Conservation (phyloP, 2,797 vertebrate species). For the Anableps anableps region DNA sequence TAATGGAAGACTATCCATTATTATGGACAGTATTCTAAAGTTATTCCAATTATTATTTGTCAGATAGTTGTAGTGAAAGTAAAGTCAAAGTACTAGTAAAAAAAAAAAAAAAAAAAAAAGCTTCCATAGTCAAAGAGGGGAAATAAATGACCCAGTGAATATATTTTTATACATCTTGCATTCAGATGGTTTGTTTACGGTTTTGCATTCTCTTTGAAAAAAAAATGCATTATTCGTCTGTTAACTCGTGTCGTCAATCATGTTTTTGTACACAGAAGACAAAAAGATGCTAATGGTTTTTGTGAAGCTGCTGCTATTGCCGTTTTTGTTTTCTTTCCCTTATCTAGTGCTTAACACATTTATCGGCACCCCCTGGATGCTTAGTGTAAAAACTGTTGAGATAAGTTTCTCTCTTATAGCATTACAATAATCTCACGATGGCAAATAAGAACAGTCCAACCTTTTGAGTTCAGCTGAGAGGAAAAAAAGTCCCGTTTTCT, state of each 20-base stretch:
- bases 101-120: slow-evolving; percentile 10
- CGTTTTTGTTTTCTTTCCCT: slow-evolving; percentile 2
- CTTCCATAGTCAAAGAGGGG: slow-evolving; percentile 46
- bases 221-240: slow-evolving; percentile 21
- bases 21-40: slow-evolving; percentile 22
- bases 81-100: slow-evolving; percentile 17
- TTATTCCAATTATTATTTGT: slow-evolving; percentile 40
- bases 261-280: slow-evolving; percentile 22
- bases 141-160: slow-evolving; percentile 54
- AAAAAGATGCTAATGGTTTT: slow-evolving; percentile 22
- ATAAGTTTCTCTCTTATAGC: not conserved
- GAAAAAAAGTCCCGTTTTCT: not conserved
- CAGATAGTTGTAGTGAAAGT: slow-evolving; percentile 35
- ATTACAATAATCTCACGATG: not conserved
- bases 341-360: not conserved
- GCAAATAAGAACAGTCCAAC: not conserved
- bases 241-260: slow-evolving; percentile 42
- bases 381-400: not conserved
- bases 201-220: slow-evolving; percentile 35
- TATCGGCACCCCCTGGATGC: not conserved
- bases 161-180: slow-evolving; percentile 81
- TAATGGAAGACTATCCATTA: not conserved
- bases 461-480: not conserved
- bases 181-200: slow-evolving; percentile 60
- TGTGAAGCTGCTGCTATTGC: slow-evolving; percentile 51